Percentiles rank a stretch among this genome's conserved stretches.
Evolutionary conservation across 2,797 vertebrate genomes (phyloP).

Genomic region (Anisognathus igniventris): DNA sequence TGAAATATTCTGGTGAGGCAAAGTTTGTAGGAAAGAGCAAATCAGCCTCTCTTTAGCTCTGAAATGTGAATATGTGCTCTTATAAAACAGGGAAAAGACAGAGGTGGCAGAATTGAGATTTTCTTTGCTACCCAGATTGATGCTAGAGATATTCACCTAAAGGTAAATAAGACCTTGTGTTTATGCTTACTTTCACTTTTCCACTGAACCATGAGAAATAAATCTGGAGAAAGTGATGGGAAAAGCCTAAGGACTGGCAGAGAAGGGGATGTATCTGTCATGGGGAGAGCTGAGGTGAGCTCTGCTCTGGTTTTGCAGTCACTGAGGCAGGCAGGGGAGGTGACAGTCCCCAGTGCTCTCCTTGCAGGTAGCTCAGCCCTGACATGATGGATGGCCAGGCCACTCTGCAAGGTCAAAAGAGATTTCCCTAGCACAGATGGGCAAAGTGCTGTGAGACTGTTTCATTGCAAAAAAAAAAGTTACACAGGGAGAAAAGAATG

Average conservation of each 20-base stretch:
- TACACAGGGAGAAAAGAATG: not conserved
- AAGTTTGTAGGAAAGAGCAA: not conserved
- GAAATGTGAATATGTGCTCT: not conserved
- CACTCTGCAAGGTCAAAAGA: not conserved
- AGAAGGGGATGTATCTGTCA: not conserved
- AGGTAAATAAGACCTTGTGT: not conserved
- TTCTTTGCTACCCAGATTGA: not conserved
- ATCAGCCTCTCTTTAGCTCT: not conserved
- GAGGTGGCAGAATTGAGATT: not conserved
- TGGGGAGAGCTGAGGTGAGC: not conserved
- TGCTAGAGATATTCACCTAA: not conserved
- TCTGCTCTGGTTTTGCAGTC: not conserved
- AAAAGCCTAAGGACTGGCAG: not conserved
- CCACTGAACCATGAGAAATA: not conserved
- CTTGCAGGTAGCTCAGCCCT: not conserved
- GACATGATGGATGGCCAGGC: not conserved
- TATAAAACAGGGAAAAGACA: not conserved
- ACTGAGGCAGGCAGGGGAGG: not conserved
- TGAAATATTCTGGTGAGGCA: not conserved
- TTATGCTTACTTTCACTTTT: not conserved
- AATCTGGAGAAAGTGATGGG: not conserved
- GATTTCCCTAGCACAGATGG: conserved; percentile 8
- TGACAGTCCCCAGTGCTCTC: not conserved
- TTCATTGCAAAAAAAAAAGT: not conserved
- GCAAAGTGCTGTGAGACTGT: not conserved